These are phyloP conservation scores for Ditula angustiorana DNA, from an alignment of 2,888 invertebrate genomes.

Conservation along the genomic window DNA sequence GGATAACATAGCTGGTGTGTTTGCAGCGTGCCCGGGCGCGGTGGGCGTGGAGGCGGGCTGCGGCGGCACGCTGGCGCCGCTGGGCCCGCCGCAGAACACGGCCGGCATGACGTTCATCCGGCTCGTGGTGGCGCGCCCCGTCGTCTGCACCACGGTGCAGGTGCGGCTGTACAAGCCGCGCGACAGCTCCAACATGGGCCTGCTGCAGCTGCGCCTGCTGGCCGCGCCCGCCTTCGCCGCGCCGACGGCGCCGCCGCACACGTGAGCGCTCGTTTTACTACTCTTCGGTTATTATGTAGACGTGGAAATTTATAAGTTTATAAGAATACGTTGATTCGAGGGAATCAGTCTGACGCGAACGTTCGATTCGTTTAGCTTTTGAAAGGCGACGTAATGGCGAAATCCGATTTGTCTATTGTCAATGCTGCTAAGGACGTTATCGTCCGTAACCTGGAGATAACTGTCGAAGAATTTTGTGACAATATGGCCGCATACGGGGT, in stretches of 20 bases:
- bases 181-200: slow-evolving; percentile 95
- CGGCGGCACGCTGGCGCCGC: slow-evolving; percentile 91
- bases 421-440: no score
- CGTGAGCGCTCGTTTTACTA: no score
- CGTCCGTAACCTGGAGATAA: no score
- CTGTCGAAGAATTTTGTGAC: no score
- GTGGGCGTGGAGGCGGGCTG: slow-evolving; percentile 95
- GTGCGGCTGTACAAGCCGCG: slow-evolving; percentile 91
- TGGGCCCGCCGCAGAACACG: slow-evolving; percentile 94
- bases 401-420: no score
- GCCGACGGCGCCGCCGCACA: slow-evolving; percentile 72
- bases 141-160: slow-evolving; percentile 94
- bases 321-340: no score
- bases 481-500: no score
- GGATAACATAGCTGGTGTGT: neutral
- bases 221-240: slow-evolving; percentile 92
- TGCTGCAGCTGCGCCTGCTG: slow-evolving; percentile 93
- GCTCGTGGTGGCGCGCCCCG: slow-evolving; percentile 92
- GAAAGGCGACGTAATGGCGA: no score
- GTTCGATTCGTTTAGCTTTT: no score
- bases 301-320: no score
- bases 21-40: slow-evolving; percentile 93
- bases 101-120: slow-evolving; percentile 95
- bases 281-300: neutral
- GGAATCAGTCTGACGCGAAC: no score